These are phyloP conservation scores for Protomyctophum bolini DNA, from an alignment of 2,113 vertebrate genomes.

Conservation along the genomic window DNA sequence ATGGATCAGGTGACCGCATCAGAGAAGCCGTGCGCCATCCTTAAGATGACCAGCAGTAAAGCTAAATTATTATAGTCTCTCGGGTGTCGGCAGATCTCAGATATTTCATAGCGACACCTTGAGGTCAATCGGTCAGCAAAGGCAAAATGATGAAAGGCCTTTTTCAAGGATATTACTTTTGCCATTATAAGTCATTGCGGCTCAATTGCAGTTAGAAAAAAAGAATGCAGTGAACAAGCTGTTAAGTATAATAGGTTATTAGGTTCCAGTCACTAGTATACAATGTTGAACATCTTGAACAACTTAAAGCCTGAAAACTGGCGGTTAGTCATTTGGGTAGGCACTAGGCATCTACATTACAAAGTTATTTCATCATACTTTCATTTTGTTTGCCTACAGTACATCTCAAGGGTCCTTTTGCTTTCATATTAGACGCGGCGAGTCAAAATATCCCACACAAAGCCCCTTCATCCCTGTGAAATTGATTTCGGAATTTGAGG, in stretches of 20 bases:
- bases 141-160: background rate
- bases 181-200: background rate
- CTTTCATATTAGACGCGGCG: background rate
- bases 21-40: conserved; percentile 17
- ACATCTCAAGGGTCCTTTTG: background rate
- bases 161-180: background rate
- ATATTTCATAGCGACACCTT: conserved; percentile 18
- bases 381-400: no score
- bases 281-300: no score
- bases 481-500: conserved; percentile 32
- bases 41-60: conserved; percentile 10
- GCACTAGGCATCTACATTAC: no score
- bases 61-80: background rate
- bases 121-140: background rate
- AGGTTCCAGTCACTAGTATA: no score
- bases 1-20: conserved; percentile 57
- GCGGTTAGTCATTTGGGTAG: background rate
- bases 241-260: no score
- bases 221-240: no score
- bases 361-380: no score
- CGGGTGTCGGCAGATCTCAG: background rate
- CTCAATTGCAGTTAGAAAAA: background rate
- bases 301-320: no score
- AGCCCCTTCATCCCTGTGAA: conserved; percentile 26
- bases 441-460: background rate